Base-by-base conservation (phyloP, 2,797 vertebrate genomes). In the Rhinichthys osculus region DNA sequence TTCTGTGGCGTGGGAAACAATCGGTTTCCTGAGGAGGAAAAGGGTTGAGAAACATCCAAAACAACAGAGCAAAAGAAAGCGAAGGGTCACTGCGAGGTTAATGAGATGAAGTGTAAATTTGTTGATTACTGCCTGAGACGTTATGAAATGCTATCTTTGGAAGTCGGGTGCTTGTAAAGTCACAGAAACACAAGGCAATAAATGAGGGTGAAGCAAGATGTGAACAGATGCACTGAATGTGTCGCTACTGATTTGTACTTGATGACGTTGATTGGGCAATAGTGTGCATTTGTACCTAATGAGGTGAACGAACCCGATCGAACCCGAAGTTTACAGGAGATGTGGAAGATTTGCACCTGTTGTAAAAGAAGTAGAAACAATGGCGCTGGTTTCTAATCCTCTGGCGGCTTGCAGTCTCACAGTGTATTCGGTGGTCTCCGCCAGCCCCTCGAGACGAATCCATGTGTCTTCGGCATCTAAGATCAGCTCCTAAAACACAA, bases 401-500 rank as follows among this genome's bases (percentile, higher is more conserved):
- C 96, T 96, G 50, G 97, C 97, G 1, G 98, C 97, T 90, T 98
- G 97, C 67, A 99, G 93, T 84, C 95, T 94, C 86, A 99, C 97
- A 0, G 95, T 98, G 93, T 98, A 99, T 90, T 98, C 96, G 0
- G 97, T 97, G 72, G 92, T 98, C 95, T 99, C 98, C 0, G 94
- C 95, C 40, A 99, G 95, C 6, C 97, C 98, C 91, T 99, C 98
- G 82, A 99, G 90, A 6, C 97, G 97, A 87, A 99, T 98, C 98
- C 98, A 99, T 0, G 97, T 99, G 93, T 99, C 98, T 85, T 99
- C 98, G 0, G 98, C 96, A 86, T 99, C 98, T 69, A 99, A 95
- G 70, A 99, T 99, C 93, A 99, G 93, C 94, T 99, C 98, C 98
- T 99, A 90, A 19, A 87, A 85, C 67, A 16, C 27, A 54, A 85